Evolutionary conservation across 1,140 invertebrate genomes (phyloP).

Genomic region (Macrobrachium rosenbergii): DNA sequence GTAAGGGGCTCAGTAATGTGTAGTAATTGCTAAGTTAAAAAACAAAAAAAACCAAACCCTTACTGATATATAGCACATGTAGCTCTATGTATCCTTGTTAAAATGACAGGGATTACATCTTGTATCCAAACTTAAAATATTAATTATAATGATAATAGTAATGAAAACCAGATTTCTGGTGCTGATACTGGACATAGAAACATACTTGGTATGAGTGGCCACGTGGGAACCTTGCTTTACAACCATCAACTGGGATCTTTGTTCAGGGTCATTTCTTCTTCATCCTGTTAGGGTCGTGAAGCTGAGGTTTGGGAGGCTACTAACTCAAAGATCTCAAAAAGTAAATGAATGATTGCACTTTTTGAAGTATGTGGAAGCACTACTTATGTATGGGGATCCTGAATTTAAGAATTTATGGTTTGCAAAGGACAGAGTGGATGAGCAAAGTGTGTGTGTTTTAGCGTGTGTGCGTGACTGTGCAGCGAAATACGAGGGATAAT

Average conservation of each 20-base stretch:
- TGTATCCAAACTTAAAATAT: conserved; percentile 37
- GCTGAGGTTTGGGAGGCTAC: conserved; percentile 31
- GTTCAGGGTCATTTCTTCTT: conserved; percentile 47
- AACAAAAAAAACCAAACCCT: conserved; percentile 13
- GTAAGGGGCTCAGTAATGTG: conserved; percentile 31
- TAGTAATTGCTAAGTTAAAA: conserved; percentile 29
- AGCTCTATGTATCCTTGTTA: conserved; percentile 50
- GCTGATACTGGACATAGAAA: conserved; percentile 43
- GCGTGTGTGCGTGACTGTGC: conserved; percentile 18
- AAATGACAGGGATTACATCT: conserved; percentile 28
- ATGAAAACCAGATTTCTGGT: conserved; percentile 36
- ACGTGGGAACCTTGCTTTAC: conserved; percentile 47
- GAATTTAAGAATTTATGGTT: too few relatives aligned
- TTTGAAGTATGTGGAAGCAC: neutral
- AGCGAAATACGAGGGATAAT: conserved; percentile 23
- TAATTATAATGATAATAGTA: neutral
- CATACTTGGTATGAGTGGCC: conserved; percentile 44
- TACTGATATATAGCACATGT: conserved; percentile 38
- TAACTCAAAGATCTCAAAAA: conserved; percentile 54
- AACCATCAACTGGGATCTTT: conserved; percentile 48
- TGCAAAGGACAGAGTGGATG: neutral
- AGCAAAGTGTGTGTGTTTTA: conserved; percentile 18
- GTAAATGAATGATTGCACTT: conserved; percentile 31
- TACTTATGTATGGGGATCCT: too few relatives aligned
- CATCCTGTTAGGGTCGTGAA: conserved; percentile 33